Percentiles rank a stretch among this genome's conserved stretches.
phyloP scores from a whole-genome alignment of 2,888 invertebrate species.

The Drosophila kuntzei region DNA sequence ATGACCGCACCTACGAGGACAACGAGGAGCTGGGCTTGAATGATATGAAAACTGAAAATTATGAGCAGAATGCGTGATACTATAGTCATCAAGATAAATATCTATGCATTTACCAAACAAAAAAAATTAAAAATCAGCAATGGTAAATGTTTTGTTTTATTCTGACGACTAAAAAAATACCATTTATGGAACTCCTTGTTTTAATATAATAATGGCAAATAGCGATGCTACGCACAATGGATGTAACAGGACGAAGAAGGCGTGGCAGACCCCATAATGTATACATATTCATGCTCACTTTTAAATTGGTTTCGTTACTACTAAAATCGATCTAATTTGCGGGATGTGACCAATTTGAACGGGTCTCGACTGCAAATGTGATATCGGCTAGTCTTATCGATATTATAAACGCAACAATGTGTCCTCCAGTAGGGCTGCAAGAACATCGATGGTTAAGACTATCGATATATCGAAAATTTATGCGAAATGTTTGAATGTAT shows the following conservation, averaged over 20 bases:
- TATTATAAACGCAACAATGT: too few species aligned
- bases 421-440: background rate
- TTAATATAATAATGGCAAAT: too few species aligned
- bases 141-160: background rate
- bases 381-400: background rate
- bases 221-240: too few species aligned
- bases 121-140: conserved; percentile 5
- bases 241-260: too few species aligned
- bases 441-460: background rate
- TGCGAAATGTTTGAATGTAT: too few species aligned
- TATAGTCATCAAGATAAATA: background rate
- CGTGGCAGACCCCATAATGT: too few species aligned
- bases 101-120: conserved; percentile 56
- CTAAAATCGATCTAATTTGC: background rate
- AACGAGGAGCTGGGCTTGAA: conserved; percentile 98
- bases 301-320: background rate
- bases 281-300: too few species aligned
- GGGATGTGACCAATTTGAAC: background rate
- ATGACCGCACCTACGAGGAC: conserved; percentile 94
- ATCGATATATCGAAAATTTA: background rate
- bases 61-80: conserved; percentile 84
- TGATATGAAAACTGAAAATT: conserved; percentile 97
- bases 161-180: too few species aligned
- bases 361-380: background rate
- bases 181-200: too few species aligned